These are phyloP conservation scores for Cylas formicarius DNA, from an alignment of 1,140 invertebrate genomes.

Conservation along the genomic window DNA sequence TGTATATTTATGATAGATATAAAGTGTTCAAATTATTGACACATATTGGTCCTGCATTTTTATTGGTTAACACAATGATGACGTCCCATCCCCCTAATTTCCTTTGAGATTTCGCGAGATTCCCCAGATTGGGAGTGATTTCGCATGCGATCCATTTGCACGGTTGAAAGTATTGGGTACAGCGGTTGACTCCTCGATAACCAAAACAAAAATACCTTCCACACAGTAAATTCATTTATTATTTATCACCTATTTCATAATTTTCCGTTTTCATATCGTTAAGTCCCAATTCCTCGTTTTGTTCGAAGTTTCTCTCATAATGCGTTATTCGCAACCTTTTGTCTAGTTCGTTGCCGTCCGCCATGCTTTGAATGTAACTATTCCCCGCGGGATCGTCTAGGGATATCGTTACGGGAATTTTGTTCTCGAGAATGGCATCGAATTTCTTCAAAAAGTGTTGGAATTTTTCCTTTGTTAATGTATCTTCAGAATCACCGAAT, in stretches of 20 bases:
- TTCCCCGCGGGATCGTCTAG: conserved; percentile 96
- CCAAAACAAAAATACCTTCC: too few species aligned
- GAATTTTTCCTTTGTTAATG: conserved; percentile 49
- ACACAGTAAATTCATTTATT: too few species aligned
- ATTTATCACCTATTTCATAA: conserved; percentile 55
- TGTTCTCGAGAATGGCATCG: conserved; percentile 60
- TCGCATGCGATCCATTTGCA: too few species aligned
- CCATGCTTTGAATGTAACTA: conserved; percentile 81
- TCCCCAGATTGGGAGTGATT: too few species aligned
- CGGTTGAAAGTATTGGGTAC: too few species aligned
- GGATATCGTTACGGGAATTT: conserved; percentile 64
- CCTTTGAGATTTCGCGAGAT: too few species aligned
- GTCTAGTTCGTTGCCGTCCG: conserved; percentile 53
- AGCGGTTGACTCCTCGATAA: too few species aligned
- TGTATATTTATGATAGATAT: too few species aligned
- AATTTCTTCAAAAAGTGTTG: conserved; percentile 61
- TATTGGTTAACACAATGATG: too few species aligned
- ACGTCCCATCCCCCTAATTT: too few species aligned
- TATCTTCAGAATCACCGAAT: conserved; percentile 64
- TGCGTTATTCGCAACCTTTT: conserved; percentile 63
- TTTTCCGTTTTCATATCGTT: conserved; percentile 96
- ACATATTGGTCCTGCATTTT: too few species aligned
- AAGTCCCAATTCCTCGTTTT: conserved; percentile 92
- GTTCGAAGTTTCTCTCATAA: conserved; percentile 81
- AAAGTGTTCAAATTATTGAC: too few species aligned